Conservation (phyloP, 2,113 vertebrate species). For the Bucco capensis region DNA sequence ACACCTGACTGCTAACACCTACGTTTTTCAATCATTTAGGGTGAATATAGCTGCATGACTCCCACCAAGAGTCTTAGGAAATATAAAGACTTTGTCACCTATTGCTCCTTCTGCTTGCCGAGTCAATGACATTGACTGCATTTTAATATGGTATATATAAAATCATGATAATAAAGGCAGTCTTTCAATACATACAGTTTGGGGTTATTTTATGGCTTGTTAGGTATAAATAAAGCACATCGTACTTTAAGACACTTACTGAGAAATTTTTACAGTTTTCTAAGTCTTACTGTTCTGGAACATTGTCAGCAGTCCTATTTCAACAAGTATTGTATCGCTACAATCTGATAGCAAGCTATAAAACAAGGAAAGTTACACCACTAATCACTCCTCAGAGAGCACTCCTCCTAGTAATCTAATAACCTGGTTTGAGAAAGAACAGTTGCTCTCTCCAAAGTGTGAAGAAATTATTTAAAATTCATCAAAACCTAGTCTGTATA, state of each 20-base stretch:
- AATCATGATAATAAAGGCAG: not conserved
- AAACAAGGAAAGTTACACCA: not conserved
- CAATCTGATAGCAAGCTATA: not conserved
- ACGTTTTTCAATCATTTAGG: not conserved
- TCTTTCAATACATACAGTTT: not conserved
- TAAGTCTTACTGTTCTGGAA: not conserved
- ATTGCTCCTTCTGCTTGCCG: not conserved
- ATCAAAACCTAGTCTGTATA: not conserved
- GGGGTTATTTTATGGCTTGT: not conserved
- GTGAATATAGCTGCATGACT: not conserved
- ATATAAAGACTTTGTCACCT: constrained; percentile 13
- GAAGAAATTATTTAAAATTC: not conserved
- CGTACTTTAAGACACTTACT: not conserved
- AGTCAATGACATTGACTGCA: constrained; percentile 16
- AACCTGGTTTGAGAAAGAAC: not conserved
- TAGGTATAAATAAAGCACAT: not conserved
- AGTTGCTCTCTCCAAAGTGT: not conserved
- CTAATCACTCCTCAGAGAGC: not conserved
- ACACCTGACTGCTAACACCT: constrained; percentile 23
- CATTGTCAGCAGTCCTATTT: not conserved
- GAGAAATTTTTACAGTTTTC: not conserved
- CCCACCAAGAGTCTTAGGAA: not conserved
- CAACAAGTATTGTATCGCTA: not conserved
- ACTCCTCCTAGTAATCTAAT: not conserved
- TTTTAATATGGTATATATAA: not conserved